Percentiles rank a stretch among this genome's conserved stretches.
These are phyloP conservation scores for Margarornis squamiger DNA, from an alignment of 2,797 vertebrate genomes.

Conservation along the genomic window DNA sequence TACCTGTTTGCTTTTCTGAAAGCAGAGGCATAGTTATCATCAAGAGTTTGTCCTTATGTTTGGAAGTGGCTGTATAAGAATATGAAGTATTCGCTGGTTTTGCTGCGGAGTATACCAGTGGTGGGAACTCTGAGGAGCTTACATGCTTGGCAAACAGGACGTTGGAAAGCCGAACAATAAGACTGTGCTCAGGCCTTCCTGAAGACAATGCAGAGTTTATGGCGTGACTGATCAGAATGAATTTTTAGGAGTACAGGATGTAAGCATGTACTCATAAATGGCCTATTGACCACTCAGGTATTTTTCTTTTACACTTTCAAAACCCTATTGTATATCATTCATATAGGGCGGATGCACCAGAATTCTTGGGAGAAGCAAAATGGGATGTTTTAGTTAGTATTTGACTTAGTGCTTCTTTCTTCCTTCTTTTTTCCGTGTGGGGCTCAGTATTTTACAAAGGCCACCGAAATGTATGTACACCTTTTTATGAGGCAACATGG, in stretches of 20 bases:
- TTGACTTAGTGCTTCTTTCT: not conserved
- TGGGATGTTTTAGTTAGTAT: not conserved
- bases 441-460: not conserved
- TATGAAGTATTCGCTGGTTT: not conserved
- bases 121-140: not conserved
- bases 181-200: not conserved
- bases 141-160: not conserved
- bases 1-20: not conserved
- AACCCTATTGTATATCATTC: not conserved
- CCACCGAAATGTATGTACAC: not conserved
- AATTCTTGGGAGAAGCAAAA: not conserved
- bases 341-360: not conserved
- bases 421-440: not conserved
- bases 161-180: not conserved
- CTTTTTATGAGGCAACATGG: not conserved
- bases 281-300: not conserved
- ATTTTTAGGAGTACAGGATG: not conserved
- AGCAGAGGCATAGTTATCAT: not conserved
- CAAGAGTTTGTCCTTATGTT: not conserved
- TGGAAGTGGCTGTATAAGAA: not conserved
- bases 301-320: not conserved
- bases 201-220: not conserved
- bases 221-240: not conserved
- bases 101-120: not conserved
- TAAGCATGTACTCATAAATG: not conserved